Evolutionary conservation across 2,888 invertebrate species (phyloP).

Genomic region (Phlogophora meticulosa): DNA sequence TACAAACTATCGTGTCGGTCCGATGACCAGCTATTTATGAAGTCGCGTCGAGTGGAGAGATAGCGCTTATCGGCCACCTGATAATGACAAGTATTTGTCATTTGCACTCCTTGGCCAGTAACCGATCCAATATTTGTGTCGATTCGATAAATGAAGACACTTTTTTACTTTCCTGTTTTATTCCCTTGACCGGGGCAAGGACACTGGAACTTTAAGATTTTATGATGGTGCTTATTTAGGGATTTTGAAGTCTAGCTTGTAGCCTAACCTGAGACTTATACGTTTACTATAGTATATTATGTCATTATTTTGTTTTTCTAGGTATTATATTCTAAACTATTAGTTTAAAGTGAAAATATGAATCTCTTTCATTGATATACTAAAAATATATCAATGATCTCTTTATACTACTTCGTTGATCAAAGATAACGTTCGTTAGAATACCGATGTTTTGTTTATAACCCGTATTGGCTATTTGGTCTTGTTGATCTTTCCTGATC

Average conservation of each 20-base stretch:
- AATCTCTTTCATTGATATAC: neutral
- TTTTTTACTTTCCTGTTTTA: conserved; percentile 57
- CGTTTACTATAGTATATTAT: too few relatives aligned
- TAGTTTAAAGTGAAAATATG: neutral
- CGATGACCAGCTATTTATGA: conserved; percentile 81
- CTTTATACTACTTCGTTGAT: neutral
- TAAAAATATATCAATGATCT: conserved; percentile 13
- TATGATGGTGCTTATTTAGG: too few relatives aligned
- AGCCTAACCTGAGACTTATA: too few relatives aligned
- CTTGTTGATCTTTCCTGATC: neutral
- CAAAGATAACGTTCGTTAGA: conserved; percentile 4
- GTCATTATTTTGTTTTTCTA: neutral
- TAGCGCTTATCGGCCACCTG: conserved; percentile 83
- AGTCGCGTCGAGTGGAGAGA: conserved; percentile 77
- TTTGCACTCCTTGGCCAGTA: conserved; percentile 77
- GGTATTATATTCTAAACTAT: neutral
- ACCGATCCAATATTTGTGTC: conserved; percentile 70
- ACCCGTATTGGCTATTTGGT: neutral
- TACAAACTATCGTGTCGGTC: conserved; percentile 72
- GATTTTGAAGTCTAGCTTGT: neutral
- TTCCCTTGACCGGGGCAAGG: conserved; percentile 65
- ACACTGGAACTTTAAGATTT: conserved; percentile 2
- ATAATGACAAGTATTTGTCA: conserved; percentile 85
- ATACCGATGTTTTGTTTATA: conserved; percentile 7
- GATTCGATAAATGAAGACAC: conserved; percentile 54